Evolutionary conservation across 2,888 invertebrate genomes (phyloP).

Genomic region (Tenthredo notha): DNA sequence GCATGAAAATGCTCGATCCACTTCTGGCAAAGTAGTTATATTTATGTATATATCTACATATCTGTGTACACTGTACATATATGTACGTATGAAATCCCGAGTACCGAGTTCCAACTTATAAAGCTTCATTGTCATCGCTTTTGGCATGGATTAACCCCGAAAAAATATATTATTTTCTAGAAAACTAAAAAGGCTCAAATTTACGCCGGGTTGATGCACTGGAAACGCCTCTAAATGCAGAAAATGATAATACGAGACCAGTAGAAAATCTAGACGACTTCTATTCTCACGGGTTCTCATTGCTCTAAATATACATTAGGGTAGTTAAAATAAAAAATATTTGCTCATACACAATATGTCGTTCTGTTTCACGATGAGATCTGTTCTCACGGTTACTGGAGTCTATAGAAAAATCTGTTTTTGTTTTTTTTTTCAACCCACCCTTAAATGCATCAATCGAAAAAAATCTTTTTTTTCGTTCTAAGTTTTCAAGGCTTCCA

Average conservation of each 20-base stretch:
- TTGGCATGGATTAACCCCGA: slow-evolving; percentile 62
- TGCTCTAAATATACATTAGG: not conserved
- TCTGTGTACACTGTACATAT: not conserved
- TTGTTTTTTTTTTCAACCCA: not conserved
- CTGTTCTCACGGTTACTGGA: no score
- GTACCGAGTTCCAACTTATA: slow-evolving; percentile 61
- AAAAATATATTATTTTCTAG: slow-evolving; percentile 66
- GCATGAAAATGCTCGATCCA: slow-evolving; percentile 29
- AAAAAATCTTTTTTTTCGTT: not conserved
- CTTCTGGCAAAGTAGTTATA: slow-evolving; percentile 32
- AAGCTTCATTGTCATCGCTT: slow-evolving; percentile 65
- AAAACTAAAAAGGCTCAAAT: slow-evolving; percentile 57
- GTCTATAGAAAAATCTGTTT: no score
- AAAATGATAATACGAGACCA: slow-evolving; percentile 40
- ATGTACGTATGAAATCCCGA: slow-evolving; percentile 9
- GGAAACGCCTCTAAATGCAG: not conserved
- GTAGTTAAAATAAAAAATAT: not conserved
- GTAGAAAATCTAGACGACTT: not conserved
- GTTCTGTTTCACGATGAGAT: no score
- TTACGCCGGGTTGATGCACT: slow-evolving; percentile 55
- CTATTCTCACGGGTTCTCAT: not conserved
- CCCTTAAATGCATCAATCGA: no score
- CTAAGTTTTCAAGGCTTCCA: not conserved
- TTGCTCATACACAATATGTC: no score
- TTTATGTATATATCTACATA: not conserved